Conservation (phyloP, 2,888 invertebrate genomes). For the Athalia rosae region DNA sequence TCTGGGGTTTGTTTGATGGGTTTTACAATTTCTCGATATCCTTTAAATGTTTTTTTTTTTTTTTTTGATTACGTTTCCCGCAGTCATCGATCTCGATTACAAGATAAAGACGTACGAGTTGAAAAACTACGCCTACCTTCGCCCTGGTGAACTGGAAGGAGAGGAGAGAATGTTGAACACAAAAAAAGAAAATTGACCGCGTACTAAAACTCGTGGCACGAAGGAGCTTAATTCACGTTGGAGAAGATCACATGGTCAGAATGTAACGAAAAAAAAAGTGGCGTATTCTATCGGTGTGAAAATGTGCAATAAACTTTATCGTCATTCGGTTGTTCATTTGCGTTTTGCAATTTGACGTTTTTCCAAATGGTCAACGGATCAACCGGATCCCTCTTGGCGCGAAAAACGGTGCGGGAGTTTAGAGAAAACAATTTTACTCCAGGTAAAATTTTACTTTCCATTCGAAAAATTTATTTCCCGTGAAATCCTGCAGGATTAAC, state of each 20-base stretch:
- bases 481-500: neutral
- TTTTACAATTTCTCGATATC: no score
- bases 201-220: neutral
- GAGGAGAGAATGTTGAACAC: neutral
- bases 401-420: neutral
- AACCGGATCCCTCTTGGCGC: neutral
- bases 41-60: neutral
- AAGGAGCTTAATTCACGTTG: neutral
- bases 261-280: neutral
- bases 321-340: neutral
- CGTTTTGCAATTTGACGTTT: conserved; percentile 7
- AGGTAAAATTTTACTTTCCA: neutral
- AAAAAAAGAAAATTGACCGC: conserved; percentile 8
- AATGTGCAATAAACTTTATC: conserved; percentile 10
- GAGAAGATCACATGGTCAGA: neutral
- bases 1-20: neutral
- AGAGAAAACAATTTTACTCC: neutral
- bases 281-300: neutral
- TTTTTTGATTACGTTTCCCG: neutral
- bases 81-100: neutral
- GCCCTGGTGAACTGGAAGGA: conserved; percentile 50
- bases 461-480: neutral
- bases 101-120: conserved; percentile 57
- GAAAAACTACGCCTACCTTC: conserved; percentile 64
- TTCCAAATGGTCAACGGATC: neutral